These are phyloP conservation scores for Crocodylus rhombifer DNA, from an alignment of 2,797 vertebrate species.

Conservation along the genomic window DNA sequence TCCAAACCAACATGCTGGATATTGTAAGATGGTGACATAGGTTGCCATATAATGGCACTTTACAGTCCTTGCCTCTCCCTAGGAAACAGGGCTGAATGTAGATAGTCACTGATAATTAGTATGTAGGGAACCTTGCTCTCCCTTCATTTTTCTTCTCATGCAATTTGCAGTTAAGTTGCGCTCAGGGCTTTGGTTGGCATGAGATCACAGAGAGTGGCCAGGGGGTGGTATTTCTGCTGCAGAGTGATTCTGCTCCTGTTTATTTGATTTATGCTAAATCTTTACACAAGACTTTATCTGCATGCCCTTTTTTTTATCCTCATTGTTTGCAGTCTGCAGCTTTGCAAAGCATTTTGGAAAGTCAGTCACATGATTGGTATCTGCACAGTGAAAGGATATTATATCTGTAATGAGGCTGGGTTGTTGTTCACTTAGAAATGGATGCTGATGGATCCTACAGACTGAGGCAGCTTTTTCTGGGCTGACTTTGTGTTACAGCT, in stretches of 20 bases:
- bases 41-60: background rate
- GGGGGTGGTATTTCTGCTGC: background rate
- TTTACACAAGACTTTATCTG: background rate
- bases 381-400: background rate
- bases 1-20: background rate
- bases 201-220: background rate
- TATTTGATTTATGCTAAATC: background rate
- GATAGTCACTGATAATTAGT: background rate
- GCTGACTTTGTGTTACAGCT: background rate
- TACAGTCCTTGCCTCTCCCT: background rate
- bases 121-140: background rate
- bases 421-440: background rate
- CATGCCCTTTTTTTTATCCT: background rate
- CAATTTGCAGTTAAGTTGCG: background rate
- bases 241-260: background rate
- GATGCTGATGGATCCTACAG: background rate
- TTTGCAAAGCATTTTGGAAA: conserved; percentile 10
- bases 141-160: background rate
- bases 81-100: background rate
- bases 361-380: background rate
- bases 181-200: background rate
- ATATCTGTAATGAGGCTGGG: background rate
- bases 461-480: background rate
- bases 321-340: background rate
- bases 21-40: background rate